Conservation (phyloP, 35 echinoderm and acorn worm species). For the Patiria miniata region DNA sequence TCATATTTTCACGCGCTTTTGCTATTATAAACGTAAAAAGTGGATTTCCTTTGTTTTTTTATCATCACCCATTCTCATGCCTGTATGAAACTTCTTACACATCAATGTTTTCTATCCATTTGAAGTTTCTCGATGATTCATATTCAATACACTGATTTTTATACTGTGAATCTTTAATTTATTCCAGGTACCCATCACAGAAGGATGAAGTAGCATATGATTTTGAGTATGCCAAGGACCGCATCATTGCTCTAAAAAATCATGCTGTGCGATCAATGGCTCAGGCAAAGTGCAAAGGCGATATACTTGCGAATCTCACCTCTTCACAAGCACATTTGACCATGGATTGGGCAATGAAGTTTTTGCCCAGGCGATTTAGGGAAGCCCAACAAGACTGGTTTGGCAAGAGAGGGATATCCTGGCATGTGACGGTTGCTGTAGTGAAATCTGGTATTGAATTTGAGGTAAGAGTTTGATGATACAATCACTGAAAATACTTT, state of each 20-base stretch:
- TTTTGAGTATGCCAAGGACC: slow-evolving; percentile 19
- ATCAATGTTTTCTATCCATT: background rate
- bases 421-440: slow-evolving; percentile 31
- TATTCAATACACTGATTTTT: background rate
- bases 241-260: slow-evolving; percentile 9
- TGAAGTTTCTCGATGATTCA: background rate
- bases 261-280: background rate
- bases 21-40: too few relatives aligned
- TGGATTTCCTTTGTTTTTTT: too few relatives aligned
- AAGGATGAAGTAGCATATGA: slow-evolving; percentile 8
- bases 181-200: slow-evolving; percentile 10
- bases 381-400: slow-evolving; percentile 38
- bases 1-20: too few relatives aligned
- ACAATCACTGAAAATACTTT: background rate
- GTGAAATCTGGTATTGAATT: slow-evolving; percentile 5
- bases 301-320: background rate
- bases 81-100: too few relatives aligned
- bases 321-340: background rate
- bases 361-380: slow-evolving; percentile 8
- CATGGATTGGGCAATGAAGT: slow-evolving; percentile 35
- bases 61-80: too few relatives aligned
- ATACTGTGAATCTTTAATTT: background rate
- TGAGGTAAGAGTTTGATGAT: background rate
- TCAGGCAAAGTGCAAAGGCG: slow-evolving; percentile 18
- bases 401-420: slow-evolving; percentile 29